phyloP scores from a whole-genome alignment of 64 coral and sea anemone species.

The Pachyseris speciosa region DNA sequence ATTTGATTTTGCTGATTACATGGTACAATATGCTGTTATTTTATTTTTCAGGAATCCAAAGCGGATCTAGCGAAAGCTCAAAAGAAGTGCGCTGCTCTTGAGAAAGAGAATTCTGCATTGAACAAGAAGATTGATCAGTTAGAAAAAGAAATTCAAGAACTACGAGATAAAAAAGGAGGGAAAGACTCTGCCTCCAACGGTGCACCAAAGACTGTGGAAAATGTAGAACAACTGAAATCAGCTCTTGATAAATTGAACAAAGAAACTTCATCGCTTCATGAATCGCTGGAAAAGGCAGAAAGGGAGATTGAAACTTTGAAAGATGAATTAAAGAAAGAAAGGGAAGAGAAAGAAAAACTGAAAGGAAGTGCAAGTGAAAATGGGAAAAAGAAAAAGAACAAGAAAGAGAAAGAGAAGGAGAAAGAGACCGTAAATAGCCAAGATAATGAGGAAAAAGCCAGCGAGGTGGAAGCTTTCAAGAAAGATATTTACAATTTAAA shows the following conservation, averaged over 20 bases:
- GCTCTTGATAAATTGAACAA: constrained; percentile 93
- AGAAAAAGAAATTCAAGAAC: constrained; percentile 51
- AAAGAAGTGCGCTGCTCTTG: constrained; percentile 2
- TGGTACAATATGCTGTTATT: not conserved
- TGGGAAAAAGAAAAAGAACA: constrained; percentile 64
- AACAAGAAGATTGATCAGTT: constrained; percentile 70
- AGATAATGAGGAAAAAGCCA: constrained; percentile 18
- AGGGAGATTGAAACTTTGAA: constrained; percentile 59
- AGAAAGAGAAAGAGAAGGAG: constrained; percentile 15
- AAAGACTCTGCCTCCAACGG: constrained; percentile 15
- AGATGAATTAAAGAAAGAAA: constrained; percentile 56
- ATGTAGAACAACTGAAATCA: constrained; percentile 64
- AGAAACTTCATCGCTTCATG: constrained; percentile 85
- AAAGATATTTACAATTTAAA: constrained; percentile 76
- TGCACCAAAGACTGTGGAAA: constrained; percentile 31
- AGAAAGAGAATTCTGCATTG: constrained; percentile 45
- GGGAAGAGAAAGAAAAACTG: constrained; percentile 46
- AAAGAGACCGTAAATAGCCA: constrained; percentile 23
- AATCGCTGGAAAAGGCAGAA: constrained; percentile 81
- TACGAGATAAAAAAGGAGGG: not conserved
- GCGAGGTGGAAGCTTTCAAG: constrained; percentile 64
- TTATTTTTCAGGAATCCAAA: constrained; percentile 46
- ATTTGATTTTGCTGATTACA: no score
- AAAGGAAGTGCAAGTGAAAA: not conserved
- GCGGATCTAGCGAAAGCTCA: constrained; percentile 25